Evolutionary conservation across 2,113 vertebrate species (phyloP), one percentile per base, ranked within the genome.

Genomic region (Cephalopholis sonnerati): DNA sequence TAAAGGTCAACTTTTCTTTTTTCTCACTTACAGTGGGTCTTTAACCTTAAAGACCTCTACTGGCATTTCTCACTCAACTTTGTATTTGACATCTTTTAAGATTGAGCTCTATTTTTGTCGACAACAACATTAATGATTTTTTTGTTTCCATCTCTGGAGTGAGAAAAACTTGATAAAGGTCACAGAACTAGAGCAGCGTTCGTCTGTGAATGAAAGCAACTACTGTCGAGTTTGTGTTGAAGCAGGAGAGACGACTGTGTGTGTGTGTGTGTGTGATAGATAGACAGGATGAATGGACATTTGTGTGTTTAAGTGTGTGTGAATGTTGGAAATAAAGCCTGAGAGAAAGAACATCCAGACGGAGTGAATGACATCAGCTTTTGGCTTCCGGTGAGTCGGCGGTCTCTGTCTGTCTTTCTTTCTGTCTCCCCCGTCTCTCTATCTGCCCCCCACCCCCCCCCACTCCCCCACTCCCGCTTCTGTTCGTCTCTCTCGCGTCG

Each of bases 311-410:
- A 12, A 44, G 71, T 41, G 61, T 66, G 69, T 55, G 77, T 75
- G 46, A n/a, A 17, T 50, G 48, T 24, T 24, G n/a, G 22, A 73
- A 78, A 76, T 58, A 82, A 86, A 86, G 72, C 46, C 53, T 10
- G 62, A 76, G 74, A 67, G 63, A 82, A 65, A 69, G 44, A 58
- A 54, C 83, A 46, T 77, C 57, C 72, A 81, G 79, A 82, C 68
- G 72, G 59, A 77, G 29, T 66, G 46, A 66, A 89, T 94, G 90
- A 95, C 91, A 90, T 93, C 90, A 93, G 62, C 77, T 53, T 84
- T 91, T 91, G 87, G 85, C 90, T 89, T 88, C 81, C 61, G 71
- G 84, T 82, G 81, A 89, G 79, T 86, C 29, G 77, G 89, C 85
- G 51, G 72, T 79, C 74, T 75, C 72, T 55, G 65, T 82, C 65